Evolutionary conservation across 2,888 invertebrate species (phyloP), one percentile per base, ranked within the genome.

Genomic region (Leptura quadrifasciata): DNA sequence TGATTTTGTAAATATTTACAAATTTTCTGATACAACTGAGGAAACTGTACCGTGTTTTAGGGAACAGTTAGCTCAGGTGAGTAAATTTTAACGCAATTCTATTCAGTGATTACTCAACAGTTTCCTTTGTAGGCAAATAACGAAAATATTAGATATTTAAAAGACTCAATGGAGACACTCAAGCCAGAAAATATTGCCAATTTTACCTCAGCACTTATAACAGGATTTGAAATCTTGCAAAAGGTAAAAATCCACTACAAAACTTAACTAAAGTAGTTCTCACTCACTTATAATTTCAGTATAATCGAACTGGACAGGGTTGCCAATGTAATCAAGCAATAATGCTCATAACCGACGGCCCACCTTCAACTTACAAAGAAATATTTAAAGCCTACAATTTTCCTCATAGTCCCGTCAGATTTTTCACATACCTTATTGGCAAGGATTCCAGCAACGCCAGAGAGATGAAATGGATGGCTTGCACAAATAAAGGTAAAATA

Each of bases 301-400:
- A 96, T 85, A 96, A 96, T 86, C 93, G 95, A 81, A 95, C 95
- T 0, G 94, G 95, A 0, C 94, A 94, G 84, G 97, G 97, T 4
- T 95, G 96, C 84, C 96, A 97, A 87, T 99, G 99, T 88, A 99
- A 99, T 91, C 98, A 98, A 90, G 98, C 98, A 1, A 98, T 99
- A 72, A 98, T 99, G 95, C 90, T 99, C 72, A 95, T 99, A 77
- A 98, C 98, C 0, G 97, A 98, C 82, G 98, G 98, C 21, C 96
- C 97, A 12, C 94, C 97, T 15, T 91, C 92, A 74, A 92, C 90
- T 81, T 94, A 92, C 86, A 90, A 91, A 83, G 92, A 93, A 76
- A 90, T 94, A 78, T 93, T 93, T 86, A 91, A 92, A 81, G 91
- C 92, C 70, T 97, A 97, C 91, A 99, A 98, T 90, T 96, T 95